A percentile compares a stretch with the other conserved stretches of the same genome.
These are phyloP conservation scores for Cybosia mesomella DNA, from an alignment of 2,888 invertebrate genomes.

Conservation along the genomic window DNA sequence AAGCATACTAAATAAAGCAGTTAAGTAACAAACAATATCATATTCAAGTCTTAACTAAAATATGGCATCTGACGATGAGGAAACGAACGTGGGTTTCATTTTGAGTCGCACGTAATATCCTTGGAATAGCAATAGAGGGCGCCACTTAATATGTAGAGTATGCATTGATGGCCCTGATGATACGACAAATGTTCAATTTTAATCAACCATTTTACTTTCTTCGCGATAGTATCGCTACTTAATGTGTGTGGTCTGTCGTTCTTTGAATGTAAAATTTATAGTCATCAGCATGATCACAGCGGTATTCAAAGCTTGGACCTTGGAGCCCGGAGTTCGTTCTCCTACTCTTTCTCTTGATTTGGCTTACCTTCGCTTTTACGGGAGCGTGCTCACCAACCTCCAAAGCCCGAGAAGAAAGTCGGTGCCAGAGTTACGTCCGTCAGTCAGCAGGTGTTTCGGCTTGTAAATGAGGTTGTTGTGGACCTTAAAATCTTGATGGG, in stretches of 20 bases:
- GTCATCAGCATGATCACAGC: too few relatives aligned
- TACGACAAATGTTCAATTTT: slow-evolving; percentile 1
- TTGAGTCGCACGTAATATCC: slow-evolving; percentile 17
- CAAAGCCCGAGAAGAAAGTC: too few relatives aligned
- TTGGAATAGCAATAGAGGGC: slow-evolving; percentile 17
- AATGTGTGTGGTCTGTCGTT: slow-evolving; percentile 16
- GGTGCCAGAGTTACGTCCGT: too few relatives aligned
- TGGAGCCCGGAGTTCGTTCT: too few relatives aligned
- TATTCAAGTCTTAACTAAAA: slow-evolving; percentile 20
- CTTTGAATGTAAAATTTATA: too few relatives aligned
- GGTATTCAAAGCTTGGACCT: too few relatives aligned
- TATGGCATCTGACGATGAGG: slow-evolving; percentile 24
- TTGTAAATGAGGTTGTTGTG: too few relatives aligned
- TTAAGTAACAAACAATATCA: slow-evolving; percentile 5
- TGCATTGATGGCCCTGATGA: slow-evolving; percentile 1
- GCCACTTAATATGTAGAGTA: slow-evolving; percentile 21
- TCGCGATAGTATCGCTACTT: neutral
- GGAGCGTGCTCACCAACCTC: too few relatives aligned
- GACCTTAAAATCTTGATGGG: too few relatives aligned
- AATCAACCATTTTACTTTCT: slow-evolving; percentile 19
- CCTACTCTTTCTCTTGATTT: too few relatives aligned
- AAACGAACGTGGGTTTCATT: slow-evolving; percentile 23
- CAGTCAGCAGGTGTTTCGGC: too few relatives aligned
- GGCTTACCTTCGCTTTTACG: too few relatives aligned
- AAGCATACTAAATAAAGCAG: slow-evolving; percentile 6